Evolutionary conservation across 92 coral and sea anemone species (phyloP).

Genomic region (Parazoanthus atlanticus): DNA sequence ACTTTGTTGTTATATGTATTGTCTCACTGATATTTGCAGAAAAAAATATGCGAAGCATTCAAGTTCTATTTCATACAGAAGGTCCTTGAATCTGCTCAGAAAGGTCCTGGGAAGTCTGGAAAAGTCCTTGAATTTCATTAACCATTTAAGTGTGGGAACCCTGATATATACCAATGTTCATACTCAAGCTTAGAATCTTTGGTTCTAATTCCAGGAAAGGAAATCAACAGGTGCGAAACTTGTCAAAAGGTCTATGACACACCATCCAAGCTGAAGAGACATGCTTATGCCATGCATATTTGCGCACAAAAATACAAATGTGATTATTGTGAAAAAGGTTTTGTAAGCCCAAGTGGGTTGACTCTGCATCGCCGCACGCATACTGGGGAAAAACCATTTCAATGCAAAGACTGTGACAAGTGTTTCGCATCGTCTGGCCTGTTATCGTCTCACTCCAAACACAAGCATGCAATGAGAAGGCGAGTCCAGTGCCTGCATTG

Average conservation of each 20-base stretch:
- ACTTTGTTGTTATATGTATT: too few species aligned
- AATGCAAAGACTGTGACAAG: constrained; percentile 14
- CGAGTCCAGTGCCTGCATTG: not conserved
- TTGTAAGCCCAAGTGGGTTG: not conserved
- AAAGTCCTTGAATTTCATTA: too few species aligned
- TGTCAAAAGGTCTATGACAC: constrained; percentile 8
- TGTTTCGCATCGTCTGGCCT: constrained; percentile 4
- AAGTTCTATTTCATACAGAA: too few species aligned
- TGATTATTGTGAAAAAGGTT: constrained; percentile 12
- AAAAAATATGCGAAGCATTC: too few species aligned
- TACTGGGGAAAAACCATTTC: constrained; percentile 17
- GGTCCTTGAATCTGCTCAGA: too few species aligned
- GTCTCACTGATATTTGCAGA: too few species aligned
- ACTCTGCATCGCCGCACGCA: not conserved
- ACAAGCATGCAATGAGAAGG: not conserved
- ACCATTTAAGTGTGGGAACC: too few species aligned
- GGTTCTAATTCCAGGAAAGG: not conserved
- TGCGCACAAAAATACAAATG: not conserved
- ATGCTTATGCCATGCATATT: not conserved
- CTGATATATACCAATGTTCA: too few species aligned
- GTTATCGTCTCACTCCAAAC: not conserved
- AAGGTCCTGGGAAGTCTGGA: too few species aligned
- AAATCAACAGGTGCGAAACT: not conserved
- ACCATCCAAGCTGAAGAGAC: not conserved
- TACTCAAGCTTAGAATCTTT: not conserved